Base-by-base conservation (phyloP, 2,113 vertebrate species). In the Brachyhypopomus gauderio region DNA sequence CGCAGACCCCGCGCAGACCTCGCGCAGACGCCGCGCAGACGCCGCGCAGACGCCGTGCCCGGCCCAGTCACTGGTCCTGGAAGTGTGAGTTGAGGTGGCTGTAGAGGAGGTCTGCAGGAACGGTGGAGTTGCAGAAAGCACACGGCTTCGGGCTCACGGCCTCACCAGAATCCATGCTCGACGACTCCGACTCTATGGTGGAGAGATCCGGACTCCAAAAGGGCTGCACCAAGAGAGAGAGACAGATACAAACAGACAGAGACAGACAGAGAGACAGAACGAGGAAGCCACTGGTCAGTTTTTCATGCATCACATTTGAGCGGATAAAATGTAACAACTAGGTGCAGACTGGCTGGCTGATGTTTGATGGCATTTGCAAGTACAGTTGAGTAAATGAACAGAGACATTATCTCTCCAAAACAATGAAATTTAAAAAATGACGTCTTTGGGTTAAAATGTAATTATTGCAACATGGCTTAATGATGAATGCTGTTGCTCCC, bases 21-120 rank as follows among this genome's bases (percentile, higher is more conserved):
- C 30, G 30, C n/a, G n/a, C 30, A 30, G 30, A 30, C 2, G 2
- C 30, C 30, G 3, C 30, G 3, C 30, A 1, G 30, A 3, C 30
- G 2, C 30, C 30, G 30, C 30, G 3, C 30, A 2, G 30, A 30
- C 30, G 30, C 87, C 84, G 84, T 79, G 81, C 85, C 82, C 72
- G 73, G 77, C 56, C 62, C 69, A 82, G 88, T 95, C 92, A 91
- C 85, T 92, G 83, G 84, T 89, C 92, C 89, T 95, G 93, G 92
- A 95, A 97, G 93, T 99, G 98, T 87, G 92, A 96, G 94, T 97
- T 96, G 88, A 99, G 96, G 93, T 99, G 97, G 91, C 94, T 93
- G 86, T 96, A 94, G 94, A 98, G 96, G 90, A 87, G 87, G 83
- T 95, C 95, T 89, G 91, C 92, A 89, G 96, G 96, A 90, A 99